Evolutionary conservation across 2,113 vertebrate genomes (phyloP).

Genomic region (Labrus mixtus): DNA sequence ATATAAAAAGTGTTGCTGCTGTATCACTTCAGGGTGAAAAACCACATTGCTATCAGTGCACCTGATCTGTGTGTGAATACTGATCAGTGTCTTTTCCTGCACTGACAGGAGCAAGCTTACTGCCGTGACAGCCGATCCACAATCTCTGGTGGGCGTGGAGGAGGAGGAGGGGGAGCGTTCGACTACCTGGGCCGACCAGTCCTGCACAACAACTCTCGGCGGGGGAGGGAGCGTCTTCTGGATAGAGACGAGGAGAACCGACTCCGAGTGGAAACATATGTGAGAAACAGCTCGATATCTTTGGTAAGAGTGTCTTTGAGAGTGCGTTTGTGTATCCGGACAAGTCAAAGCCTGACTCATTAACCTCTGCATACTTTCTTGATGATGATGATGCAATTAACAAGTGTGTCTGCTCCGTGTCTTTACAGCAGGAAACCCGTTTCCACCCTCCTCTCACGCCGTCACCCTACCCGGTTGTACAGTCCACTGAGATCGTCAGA

Average conservation of each 20-base stretch:
- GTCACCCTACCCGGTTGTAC: slow-evolving; percentile 45
- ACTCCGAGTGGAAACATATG: slow-evolving; percentile 73
- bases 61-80: neutral
- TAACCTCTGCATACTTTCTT: neutral
- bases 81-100: slow-evolving; percentile 20
- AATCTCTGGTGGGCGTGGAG: slow-evolving; percentile 72
- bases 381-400: slow-evolving; percentile 20
- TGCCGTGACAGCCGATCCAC: slow-evolving; percentile 90
- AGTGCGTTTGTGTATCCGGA: neutral
- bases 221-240: slow-evolving; percentile 60
- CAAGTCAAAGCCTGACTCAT: slow-evolving; percentile 48
- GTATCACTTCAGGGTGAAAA: neutral
- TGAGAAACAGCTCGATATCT: slow-evolving; percentile 69
- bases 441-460: slow-evolving; percentile 76
- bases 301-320: slow-evolving; percentile 65
- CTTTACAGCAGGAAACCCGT: slow-evolving; percentile 66
- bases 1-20: neutral
- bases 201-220: slow-evolving; percentile 71
- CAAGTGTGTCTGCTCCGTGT: slow-evolving; percentile 10
- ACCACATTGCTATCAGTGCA: neutral
- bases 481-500: slow-evolving; percentile 60
- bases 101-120: slow-evolving; percentile 67
- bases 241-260: slow-evolving; percentile 72
- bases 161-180: slow-evolving; percentile 61
- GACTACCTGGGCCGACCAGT: slow-evolving; percentile 83